A percentile compares a stretch with the other conserved stretches of the same genome.
Evolutionary conservation across 2,113 vertebrate species (phyloP).

Genomic region (Heterochromis multidens): DNA sequence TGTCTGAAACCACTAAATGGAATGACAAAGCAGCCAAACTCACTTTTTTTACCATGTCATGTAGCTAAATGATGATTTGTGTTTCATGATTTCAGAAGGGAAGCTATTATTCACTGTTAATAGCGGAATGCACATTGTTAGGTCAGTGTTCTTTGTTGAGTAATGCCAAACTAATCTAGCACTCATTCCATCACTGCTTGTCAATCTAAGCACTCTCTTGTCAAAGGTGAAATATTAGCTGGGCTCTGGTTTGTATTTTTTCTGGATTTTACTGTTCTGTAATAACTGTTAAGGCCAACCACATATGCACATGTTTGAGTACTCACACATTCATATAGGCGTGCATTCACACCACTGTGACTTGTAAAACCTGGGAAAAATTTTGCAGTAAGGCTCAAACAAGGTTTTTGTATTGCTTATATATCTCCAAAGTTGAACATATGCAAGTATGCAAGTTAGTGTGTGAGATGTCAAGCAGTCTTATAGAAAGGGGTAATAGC

Average conservation of each 20-base stretch:
- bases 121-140: not conserved
- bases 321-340: not conserved
- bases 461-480: not conserved
- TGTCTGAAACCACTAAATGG: not conserved
- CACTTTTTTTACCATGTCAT: fast-evolving
- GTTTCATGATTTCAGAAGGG: not conserved
- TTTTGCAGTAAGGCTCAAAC: not conserved
- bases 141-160: not conserved
- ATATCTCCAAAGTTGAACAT: not conserved
- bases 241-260: not conserved
- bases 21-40: not conserved
- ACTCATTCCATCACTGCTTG: not conserved
- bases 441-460: not conserved
- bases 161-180: not conserved
- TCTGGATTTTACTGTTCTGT: not conserved
- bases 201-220: not conserved
- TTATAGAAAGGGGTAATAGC: not conserved
- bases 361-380: not conserved
- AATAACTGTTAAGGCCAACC: not conserved
- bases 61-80: not conserved
- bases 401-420: not conserved
- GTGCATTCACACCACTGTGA: not conserved
- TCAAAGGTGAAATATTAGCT: slow-evolving; percentile 7
- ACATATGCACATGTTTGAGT: not conserved
- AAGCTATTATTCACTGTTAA: not conserved